A percentile compares a stretch with the other conserved stretches of the same genome.
phyloP scores from a whole-genome alignment of 2,797 vertebrate genomes.

The Oophaga sylvatica region DNA sequence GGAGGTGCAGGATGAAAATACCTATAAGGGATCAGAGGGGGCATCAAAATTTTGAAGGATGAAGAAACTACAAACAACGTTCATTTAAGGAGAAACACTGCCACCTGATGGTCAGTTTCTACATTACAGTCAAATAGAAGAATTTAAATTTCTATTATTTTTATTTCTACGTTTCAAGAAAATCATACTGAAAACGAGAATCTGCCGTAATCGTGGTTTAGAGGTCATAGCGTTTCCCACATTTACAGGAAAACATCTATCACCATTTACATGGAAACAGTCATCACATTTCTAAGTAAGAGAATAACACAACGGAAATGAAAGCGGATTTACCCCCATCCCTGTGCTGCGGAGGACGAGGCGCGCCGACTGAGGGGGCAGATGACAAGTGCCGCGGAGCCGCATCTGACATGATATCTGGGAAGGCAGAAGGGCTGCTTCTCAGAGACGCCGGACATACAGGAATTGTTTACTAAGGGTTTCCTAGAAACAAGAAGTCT shows the following conservation, averaged over 20 bases:
- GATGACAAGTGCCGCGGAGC: not conserved
- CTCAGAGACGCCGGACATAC: not conserved
- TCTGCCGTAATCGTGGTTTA: too few species aligned
- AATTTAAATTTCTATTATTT: not conserved
- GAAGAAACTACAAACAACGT: not conserved
- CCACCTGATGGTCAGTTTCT: not conserved
- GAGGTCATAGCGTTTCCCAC: too few species aligned
- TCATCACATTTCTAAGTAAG: not conserved
- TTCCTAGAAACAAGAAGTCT: slow-evolving; percentile 7
- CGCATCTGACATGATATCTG: not conserved
- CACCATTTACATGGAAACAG: not conserved
- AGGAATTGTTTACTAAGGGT: not conserved
- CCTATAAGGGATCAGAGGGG: not conserved
- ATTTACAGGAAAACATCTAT: too few species aligned
- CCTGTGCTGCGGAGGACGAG: not conserved
- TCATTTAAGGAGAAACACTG: not conserved
- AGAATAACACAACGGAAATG: not conserved
- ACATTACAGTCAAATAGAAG: not conserved
- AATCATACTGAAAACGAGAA: too few species aligned
- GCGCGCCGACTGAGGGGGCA: not conserved
- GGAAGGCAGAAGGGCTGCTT: not conserved
- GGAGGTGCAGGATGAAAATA: not conserved
- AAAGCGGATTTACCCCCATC: slow-evolving; percentile 3
- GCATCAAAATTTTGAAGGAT: not conserved
- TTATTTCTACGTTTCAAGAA: not conserved